Evolutionary conservation across 2,797 vertebrate species (phyloP).

Genomic region (Orestias chungarensis): DNA sequence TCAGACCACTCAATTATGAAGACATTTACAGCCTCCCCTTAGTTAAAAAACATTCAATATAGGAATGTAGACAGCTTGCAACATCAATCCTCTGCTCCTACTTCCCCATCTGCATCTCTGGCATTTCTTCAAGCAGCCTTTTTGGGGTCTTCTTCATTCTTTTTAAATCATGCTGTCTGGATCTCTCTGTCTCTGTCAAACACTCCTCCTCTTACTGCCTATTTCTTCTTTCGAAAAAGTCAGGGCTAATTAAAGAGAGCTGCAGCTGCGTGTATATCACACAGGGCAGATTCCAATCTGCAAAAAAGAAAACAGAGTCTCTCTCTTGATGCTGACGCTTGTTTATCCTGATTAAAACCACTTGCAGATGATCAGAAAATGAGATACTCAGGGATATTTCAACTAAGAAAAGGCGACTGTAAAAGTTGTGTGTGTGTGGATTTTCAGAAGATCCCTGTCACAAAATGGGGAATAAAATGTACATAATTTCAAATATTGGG

Average conservation of each 20-base stretch:
- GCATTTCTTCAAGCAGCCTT: conserved; percentile 26
- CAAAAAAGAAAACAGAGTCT: conserved; percentile 48
- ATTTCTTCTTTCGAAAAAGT: conserved; percentile 58
- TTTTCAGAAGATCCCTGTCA: conserved; percentile 44
- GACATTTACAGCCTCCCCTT: conserved; percentile 36
- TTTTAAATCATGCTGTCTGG: conserved; percentile 46
- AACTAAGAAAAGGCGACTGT: conserved; percentile 54
- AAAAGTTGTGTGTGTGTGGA: conserved; percentile 46
- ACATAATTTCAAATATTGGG: conserved; percentile 15
- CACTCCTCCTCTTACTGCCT: conserved; percentile 8
- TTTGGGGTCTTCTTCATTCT: conserved; percentile 38
- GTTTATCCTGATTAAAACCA: conserved; percentile 68
- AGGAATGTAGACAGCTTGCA: conserved; percentile 25
- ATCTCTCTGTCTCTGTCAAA: conserved; percentile 53
- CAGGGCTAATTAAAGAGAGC: conserved; percentile 74
- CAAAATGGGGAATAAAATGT: conserved; percentile 41
- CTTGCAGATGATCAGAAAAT: conserved; percentile 66
- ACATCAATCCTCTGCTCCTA: conserved; percentile 4
- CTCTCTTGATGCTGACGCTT: conserved; percentile 43
- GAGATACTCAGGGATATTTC: conserved; percentile 33
- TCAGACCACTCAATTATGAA: conserved; percentile 8
- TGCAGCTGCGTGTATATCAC: conserved; percentile 66
- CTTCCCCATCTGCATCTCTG: conserved; percentile 8
- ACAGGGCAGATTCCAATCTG: conserved; percentile 62
- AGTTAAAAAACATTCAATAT: conserved; percentile 31